Conservation (phyloP, 2,888 invertebrate species). For the Crepidodera aurea region DNA sequence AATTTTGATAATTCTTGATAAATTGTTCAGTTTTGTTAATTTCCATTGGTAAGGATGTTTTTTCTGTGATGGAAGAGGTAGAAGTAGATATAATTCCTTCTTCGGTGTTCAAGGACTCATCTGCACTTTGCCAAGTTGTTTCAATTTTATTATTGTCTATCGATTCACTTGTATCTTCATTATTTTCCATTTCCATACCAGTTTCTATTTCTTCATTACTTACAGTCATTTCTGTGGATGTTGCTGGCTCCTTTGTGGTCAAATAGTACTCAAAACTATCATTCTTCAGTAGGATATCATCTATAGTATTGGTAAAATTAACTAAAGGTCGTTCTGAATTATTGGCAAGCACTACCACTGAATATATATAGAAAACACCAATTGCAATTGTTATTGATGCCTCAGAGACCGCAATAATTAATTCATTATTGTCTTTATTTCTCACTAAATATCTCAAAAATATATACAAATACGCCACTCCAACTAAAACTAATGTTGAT, state of each 20-base stretch:
- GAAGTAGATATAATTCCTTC: background rate
- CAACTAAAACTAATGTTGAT: slow-evolving; percentile 48
- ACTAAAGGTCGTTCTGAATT: background rate
- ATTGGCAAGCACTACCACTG: slow-evolving; percentile 37
- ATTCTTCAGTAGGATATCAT: slow-evolving; percentile 38
- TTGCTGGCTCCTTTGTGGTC: slow-evolving; percentile 10
- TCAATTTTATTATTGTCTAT: slow-evolving; percentile 8
- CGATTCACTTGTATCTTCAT: slow-evolving; percentile 17
- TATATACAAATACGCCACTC: slow-evolving; percentile 47
- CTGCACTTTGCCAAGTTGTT: slow-evolving; percentile 1
- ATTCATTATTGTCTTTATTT: slow-evolving; percentile 41
- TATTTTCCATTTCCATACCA: slow-evolving; percentile 6
- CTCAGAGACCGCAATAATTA: slow-evolving; percentile 50
- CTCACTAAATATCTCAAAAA: slow-evolving; percentile 47
- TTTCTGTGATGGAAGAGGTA: background rate
- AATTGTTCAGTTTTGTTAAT: slow-evolving; percentile 39
- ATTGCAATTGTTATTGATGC: slow-evolving; percentile 53
- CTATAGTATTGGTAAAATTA: slow-evolving; percentile 39
- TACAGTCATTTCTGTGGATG: slow-evolving; percentile 1
- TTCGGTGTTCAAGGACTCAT: background rate
- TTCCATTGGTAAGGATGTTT: slow-evolving; percentile 6
- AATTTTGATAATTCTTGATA: slow-evolving; percentile 43
- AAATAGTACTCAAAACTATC: slow-evolving; percentile 28
- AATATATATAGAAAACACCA: slow-evolving; percentile 55
- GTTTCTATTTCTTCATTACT: slow-evolving; percentile 7